These are phyloP conservation scores for Callimorpha dominula DNA, from an alignment of 2,888 invertebrate genomes.

Conservation along the genomic window DNA sequence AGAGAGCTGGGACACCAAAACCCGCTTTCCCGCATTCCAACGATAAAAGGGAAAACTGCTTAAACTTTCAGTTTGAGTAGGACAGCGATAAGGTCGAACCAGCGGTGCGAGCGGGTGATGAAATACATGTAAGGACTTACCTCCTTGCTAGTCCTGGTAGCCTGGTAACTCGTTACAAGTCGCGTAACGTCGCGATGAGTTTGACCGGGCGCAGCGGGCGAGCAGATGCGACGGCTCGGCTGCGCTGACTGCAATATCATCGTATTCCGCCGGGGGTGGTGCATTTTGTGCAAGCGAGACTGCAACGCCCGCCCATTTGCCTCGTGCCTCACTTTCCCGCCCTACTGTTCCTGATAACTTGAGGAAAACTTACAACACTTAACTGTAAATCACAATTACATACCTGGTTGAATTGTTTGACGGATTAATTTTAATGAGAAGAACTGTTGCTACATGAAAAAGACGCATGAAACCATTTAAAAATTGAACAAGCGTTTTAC, in stretches of 20 bases:
- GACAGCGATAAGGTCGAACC: conserved; percentile 61
- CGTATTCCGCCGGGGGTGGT: conserved; percentile 78
- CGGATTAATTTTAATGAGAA: conserved; percentile 32
- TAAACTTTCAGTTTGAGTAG: conserved; percentile 63
- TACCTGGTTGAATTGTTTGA: conserved; percentile 50
- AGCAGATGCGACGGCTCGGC: conserved; percentile 74
- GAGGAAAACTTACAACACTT: conserved; percentile 65
- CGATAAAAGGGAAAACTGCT: conserved; percentile 84
- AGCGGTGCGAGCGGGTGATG: conserved; percentile 67
- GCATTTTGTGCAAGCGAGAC: conserved; percentile 85
- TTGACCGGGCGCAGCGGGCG: conserved; percentile 69
- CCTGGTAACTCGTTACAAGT: conserved; percentile 85
- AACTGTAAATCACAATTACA: conserved; percentile 52
- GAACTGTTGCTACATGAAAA: neutral
- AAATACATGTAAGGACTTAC: conserved; percentile 81
- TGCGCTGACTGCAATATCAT: conserved; percentile 79
- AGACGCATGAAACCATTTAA: neutral
- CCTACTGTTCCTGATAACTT: conserved; percentile 74
- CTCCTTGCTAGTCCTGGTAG: conserved; percentile 72
- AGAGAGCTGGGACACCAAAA: conserved; percentile 83
- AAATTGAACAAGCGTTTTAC: neutral
- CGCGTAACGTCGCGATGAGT: conserved; percentile 74
- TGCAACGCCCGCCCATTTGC: conserved; percentile 83
- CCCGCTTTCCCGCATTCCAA: conserved; percentile 84
- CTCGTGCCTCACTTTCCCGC: conserved; percentile 85